phyloP scores from a whole-genome alignment of 1,140 invertebrate species.

The Cecropterus lyciades region DNA sequence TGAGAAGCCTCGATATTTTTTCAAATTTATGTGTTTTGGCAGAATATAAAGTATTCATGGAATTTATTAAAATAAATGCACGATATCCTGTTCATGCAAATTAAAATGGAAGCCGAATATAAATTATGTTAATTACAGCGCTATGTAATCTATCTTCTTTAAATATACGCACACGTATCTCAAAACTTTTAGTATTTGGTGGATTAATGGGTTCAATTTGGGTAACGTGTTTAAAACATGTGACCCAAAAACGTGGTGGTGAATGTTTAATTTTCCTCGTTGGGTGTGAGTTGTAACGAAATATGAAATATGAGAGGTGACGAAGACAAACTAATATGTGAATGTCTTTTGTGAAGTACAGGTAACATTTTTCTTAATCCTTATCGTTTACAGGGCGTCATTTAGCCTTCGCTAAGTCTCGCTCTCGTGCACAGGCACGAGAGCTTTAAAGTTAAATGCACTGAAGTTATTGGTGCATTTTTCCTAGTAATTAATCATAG shows the following conservation, averaged over 20 bases:
- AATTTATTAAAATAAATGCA: constrained; percentile 6
- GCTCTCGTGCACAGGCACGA: no score
- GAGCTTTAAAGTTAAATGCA: no score
- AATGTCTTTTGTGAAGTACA: no score
- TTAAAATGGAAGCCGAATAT: constrained; percentile 8
- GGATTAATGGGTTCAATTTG: constrained; percentile 13
- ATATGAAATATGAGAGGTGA: no score
- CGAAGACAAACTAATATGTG: no score
- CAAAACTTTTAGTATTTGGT: background rate
- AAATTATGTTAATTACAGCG: constrained; percentile 14
- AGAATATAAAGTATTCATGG: constrained; percentile 34
- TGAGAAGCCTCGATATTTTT: no score
- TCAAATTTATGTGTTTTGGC: background rate
- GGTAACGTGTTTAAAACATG: constrained; percentile 22
- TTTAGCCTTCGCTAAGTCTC: no score
- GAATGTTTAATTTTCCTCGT: constrained; percentile 36
- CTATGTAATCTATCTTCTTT: background rate
- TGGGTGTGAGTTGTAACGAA: background rate
- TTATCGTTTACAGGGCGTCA: no score
- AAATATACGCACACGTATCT: background rate
- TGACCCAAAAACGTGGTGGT: constrained; percentile 11
- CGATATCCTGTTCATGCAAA: constrained; percentile 13
- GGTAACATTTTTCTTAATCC: no score
- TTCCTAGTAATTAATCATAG: no score
- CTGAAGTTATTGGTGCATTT: no score